These are phyloP conservation scores for Calcarius lapponicus DNA, from an alignment of 2,797 vertebrate genomes.

Conservation along the genomic window DNA sequence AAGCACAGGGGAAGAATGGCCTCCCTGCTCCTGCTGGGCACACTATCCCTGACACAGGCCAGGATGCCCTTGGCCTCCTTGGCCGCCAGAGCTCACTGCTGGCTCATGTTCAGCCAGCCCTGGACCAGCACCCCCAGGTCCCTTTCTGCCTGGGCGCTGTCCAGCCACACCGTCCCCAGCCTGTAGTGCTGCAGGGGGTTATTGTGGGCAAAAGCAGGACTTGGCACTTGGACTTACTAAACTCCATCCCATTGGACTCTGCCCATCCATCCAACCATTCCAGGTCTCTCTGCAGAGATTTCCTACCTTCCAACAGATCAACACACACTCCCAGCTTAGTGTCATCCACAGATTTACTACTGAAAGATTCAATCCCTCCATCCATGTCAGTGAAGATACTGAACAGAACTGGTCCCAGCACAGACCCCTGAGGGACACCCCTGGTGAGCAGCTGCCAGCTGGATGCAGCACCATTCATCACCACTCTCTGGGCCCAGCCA, in stretches of 20 bases:
- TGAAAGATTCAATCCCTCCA: rapidly evolving
- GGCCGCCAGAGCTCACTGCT: not conserved
- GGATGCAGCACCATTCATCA: not conserved
- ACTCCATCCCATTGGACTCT: not conserved
- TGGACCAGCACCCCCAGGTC: too few relatives aligned
- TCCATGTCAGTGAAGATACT: not conserved
- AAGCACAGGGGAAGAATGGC: not conserved
- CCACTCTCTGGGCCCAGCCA: not conserved
- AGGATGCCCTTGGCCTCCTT: too few relatives aligned
- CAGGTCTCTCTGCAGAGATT: not conserved
- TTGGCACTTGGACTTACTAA: not conserved
- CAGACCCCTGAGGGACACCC: not conserved
- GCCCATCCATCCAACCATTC: not conserved
- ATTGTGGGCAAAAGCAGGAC: not conserved
- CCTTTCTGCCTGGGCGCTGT: not conserved
- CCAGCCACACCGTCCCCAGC: not conserved
- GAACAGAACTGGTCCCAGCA: not conserved
- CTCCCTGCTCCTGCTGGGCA: not conserved
- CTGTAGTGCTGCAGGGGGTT: rapidly evolving
- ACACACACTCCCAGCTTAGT: not conserved
- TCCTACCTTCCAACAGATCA: not conserved
- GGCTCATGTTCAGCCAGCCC: not conserved
- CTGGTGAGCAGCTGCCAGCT: not conserved
- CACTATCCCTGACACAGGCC: not conserved
- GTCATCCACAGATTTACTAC: rapidly evolving